Conservation (phyloP, 2,888 invertebrate species). For the Megastigmus dorsalis region DNA sequence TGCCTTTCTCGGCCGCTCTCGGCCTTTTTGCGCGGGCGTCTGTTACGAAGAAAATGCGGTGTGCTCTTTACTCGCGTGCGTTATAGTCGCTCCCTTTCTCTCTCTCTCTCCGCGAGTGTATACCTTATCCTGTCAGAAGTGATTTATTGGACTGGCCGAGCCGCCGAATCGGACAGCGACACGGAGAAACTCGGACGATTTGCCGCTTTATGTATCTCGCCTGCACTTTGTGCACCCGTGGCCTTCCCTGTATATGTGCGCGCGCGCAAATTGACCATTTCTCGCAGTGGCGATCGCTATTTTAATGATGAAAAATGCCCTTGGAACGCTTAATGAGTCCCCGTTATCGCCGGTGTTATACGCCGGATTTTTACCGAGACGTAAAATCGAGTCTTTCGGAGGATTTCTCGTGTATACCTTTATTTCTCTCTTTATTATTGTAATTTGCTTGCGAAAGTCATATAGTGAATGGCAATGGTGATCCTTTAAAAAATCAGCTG, state of each 20-base stretch:
- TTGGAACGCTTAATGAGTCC: background rate
- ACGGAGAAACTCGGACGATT: slow-evolving; percentile 3
- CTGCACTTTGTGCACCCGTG: too few species aligned
- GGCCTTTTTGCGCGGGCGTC: slow-evolving; percentile 5
- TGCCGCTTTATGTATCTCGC: background rate
- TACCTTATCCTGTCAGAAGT: slow-evolving; percentile 36
- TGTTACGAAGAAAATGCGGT: slow-evolving; percentile 21
- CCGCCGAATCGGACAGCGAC: background rate
- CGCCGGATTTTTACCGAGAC: too few species aligned
- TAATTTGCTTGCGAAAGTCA: too few species aligned
- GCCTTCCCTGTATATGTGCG: background rate
- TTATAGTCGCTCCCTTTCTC: too few species aligned
- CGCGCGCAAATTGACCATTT: background rate
- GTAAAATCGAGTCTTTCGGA: too few species aligned
- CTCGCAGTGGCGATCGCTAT: too few species aligned
- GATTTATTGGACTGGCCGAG: slow-evolving; percentile 27
- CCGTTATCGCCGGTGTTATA: background rate
- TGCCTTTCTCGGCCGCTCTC: background rate
- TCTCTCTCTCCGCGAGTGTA: background rate
- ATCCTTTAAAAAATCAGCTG: too few species aligned
- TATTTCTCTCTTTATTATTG: too few species aligned
- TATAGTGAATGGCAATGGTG: too few species aligned
- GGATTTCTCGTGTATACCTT: too few species aligned
- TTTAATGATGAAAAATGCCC: slow-evolving; percentile 14
- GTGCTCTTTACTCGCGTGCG: slow-evolving; percentile 8